Conservation (phyloP, 2,888 invertebrate genomes). For the Cephus sareptanus region DNA sequence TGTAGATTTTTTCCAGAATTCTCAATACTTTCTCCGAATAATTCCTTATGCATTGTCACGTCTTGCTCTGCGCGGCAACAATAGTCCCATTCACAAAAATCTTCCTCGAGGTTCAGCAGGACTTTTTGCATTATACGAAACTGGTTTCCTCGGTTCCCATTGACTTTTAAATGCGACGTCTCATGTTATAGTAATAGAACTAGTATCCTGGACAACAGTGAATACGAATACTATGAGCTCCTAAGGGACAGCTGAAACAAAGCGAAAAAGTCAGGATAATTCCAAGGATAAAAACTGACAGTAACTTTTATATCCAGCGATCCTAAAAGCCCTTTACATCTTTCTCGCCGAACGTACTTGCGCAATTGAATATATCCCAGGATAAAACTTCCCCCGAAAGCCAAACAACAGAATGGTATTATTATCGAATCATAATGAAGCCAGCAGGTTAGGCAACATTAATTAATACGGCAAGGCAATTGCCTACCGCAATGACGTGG, state of each 20-base stretch:
- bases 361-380: not conserved
- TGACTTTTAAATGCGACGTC: constrained; percentile 34
- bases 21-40: not conserved
- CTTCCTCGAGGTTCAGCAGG: constrained; percentile 16
- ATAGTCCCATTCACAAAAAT: constrained; percentile 25
- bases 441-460: constrained; percentile 36
- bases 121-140: constrained; percentile 29
- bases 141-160: constrained; percentile 39
- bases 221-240: not conserved
- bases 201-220: not conserved
- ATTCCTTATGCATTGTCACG: not conserved
- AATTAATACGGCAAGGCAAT: constrained; percentile 45
- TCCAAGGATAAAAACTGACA: not conserved
- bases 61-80: constrained; percentile 5
- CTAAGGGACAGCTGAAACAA: not conserved
- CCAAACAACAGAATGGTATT: not conserved
- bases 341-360: not conserved
- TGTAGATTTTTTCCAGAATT: not conserved
- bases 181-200: not conserved
- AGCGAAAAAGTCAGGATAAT: not conserved
- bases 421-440: not conserved
- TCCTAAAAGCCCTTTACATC: not conserved
- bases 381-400: not conserved
- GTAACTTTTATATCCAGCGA: not conserved
- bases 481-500: constrained; percentile 32